phyloP scores from a whole-genome alignment of 1,140 invertebrate species.

The Triops longicaudatus region DNA sequence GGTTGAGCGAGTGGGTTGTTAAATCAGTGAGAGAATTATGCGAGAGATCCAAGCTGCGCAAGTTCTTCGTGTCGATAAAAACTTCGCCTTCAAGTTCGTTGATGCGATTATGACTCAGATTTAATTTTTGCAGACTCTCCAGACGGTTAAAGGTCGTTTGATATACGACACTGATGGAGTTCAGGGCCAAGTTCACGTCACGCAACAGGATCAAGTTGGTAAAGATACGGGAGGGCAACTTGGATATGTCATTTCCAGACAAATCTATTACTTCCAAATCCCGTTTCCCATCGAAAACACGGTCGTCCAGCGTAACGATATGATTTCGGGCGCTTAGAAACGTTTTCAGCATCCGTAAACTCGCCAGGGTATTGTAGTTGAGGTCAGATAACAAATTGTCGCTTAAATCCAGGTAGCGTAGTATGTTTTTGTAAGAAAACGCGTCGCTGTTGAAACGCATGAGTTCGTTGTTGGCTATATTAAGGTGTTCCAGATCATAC shows the following conservation, averaged over 20 bases:
- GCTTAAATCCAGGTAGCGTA: slow-evolving; percentile 54
- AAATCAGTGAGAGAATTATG: slow-evolving; percentile 65
- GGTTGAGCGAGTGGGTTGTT: slow-evolving; percentile 34
- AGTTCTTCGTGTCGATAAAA: slow-evolving; percentile 52
- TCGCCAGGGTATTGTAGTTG: slow-evolving; percentile 44
- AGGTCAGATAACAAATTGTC: slow-evolving; percentile 62
- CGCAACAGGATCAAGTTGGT: slow-evolving; percentile 58
- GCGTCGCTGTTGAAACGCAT: slow-evolving; percentile 35
- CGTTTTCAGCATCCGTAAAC: slow-evolving; percentile 64
- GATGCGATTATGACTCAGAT: slow-evolving; percentile 64
- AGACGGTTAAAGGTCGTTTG: slow-evolving; percentile 56
- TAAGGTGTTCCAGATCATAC: slow-evolving; percentile 61
- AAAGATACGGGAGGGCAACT: slow-evolving; percentile 54
- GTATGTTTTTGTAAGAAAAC: slow-evolving; percentile 24
- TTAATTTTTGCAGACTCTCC: slow-evolving; percentile 53
- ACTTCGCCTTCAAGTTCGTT: slow-evolving; percentile 23
- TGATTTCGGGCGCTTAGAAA: slow-evolving; percentile 65
- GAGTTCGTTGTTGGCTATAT: slow-evolving; percentile 61
- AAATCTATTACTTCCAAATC: slow-evolving; percentile 53
- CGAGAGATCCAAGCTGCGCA: slow-evolving; percentile 65
- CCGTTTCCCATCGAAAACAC: slow-evolving; percentile 28
- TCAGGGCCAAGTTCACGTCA: slow-evolving; percentile 65
- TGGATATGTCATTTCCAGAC: slow-evolving; percentile 63
- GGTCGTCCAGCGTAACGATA: slow-evolving; percentile 56
- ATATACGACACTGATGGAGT: slow-evolving; percentile 37